Evolutionary conservation across 2,113 vertebrate genomes (phyloP).

Genomic region (Ginglymostoma cirratum): DNA sequence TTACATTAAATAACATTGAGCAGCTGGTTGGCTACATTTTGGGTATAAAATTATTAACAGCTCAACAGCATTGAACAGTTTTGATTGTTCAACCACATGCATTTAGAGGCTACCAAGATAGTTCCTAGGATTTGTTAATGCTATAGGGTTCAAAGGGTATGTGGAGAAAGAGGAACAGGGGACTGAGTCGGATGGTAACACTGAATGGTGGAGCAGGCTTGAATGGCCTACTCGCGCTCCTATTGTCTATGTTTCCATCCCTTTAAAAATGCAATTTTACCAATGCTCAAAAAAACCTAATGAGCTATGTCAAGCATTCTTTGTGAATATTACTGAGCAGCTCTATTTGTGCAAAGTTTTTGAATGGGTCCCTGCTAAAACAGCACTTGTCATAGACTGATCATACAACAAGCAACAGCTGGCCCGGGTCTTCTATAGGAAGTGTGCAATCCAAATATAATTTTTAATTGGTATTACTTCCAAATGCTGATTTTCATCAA

Average conservation of each 20-base stretch:
- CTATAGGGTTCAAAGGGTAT: no score
- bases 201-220: no score
- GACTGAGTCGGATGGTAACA: no score
- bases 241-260: not conserved
- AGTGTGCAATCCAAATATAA: not conserved
- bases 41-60: not conserved
- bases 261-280: not conserved
- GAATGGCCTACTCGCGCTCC: no score
- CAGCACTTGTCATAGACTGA: not conserved
- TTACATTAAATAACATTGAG: not conserved
- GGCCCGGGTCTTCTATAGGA: not conserved
- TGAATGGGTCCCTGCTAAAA: not conserved
- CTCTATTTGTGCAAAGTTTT: not conserved
- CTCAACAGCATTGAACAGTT: not conserved
- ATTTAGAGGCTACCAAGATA: no score
- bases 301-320: not conserved
- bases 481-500: not conserved
- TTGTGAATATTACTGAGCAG: not conserved
- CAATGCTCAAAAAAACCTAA: not conserved
- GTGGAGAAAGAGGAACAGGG: no score
- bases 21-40: not conserved
- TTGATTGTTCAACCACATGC: not conserved
- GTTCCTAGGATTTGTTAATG: no score
- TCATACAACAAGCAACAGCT: not conserved
- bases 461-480: not conserved